phyloP scores from a whole-genome alignment of 2,113 vertebrate species.

The Oryzias celebensis region DNA sequence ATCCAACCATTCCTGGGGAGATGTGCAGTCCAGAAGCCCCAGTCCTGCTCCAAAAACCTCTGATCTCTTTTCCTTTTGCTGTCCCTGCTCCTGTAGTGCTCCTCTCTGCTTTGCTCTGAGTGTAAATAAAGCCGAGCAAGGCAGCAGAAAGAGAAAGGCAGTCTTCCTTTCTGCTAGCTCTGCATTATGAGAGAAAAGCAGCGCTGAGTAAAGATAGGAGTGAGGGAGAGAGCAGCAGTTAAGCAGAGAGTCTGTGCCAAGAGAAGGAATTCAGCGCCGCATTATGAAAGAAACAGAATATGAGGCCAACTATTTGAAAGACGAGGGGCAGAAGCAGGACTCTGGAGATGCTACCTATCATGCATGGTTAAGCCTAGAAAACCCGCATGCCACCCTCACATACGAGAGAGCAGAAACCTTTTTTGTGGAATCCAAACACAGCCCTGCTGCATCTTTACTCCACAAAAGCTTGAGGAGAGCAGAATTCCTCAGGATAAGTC shows the following conservation, averaged over 20 bases:
- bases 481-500: slow-evolving; percentile 9
- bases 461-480: neutral
- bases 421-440: neutral
- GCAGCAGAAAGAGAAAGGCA: slow-evolving; percentile 47
- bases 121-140: slow-evolving; percentile 68
- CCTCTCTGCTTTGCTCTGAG: slow-evolving; percentile 55
- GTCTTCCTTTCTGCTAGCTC: slow-evolving; percentile 75
- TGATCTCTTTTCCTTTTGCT: slow-evolving; percentile 44
- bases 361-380: neutral
- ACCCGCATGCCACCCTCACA: slow-evolving; percentile 7
- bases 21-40: slow-evolving; percentile 36
- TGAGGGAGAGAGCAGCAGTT: slow-evolving; percentile 69
- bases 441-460: slow-evolving; percentile 5
- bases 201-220: slow-evolving; percentile 50
- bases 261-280: slow-evolving; percentile 79
- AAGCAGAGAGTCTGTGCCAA: slow-evolving; percentile 76
- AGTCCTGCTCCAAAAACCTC: slow-evolving; percentile 53
- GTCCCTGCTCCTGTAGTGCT: slow-evolving; percentile 44
- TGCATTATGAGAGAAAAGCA: slow-evolving; percentile 76
- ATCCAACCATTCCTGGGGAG: slow-evolving; percentile 37
- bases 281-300: slow-evolving; percentile 74
- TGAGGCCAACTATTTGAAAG: slow-evolving; percentile 41
- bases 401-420: slow-evolving; percentile 3
- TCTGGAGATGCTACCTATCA: slow-evolving; percentile 25
- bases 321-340: slow-evolving; percentile 27